These are phyloP conservation scores for Urocynchramus pylzowi DNA, from an alignment of 2,113 vertebrate genomes.

Conservation along the genomic window DNA sequence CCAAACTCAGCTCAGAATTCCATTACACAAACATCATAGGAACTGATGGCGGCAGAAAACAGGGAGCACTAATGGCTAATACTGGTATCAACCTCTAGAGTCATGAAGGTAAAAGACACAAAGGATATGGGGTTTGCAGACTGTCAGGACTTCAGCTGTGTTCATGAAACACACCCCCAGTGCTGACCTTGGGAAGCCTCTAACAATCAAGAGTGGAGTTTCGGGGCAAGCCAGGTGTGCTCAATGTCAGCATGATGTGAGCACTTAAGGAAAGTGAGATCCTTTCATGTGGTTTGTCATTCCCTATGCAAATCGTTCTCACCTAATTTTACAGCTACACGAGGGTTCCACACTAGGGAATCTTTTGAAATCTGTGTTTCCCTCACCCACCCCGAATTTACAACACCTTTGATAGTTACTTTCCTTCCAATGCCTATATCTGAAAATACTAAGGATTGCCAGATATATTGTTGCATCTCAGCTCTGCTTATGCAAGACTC, in stretches of 20 bases:
- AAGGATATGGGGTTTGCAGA: not conserved
- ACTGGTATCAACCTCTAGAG: not conserved
- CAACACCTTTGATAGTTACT: not conserved
- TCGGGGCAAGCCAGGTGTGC: not conserved
- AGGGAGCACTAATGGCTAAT: not conserved
- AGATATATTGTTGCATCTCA: not conserved
- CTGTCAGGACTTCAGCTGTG: not conserved
- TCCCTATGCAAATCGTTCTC: not conserved
- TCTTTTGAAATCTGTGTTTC: not conserved
- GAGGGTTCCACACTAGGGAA: not conserved
- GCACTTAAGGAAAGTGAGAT: not conserved
- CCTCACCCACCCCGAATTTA: not conserved
- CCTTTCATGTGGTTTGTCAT: not conserved
- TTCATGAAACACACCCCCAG: not conserved
- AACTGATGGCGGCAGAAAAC: not conserved
- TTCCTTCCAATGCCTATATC: not conserved
- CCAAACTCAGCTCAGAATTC: not conserved
- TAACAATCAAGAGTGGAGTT: not conserved
- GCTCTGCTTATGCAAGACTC: not conserved
- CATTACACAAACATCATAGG: not conserved
- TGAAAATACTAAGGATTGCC: not conserved
- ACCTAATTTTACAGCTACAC: not conserved
- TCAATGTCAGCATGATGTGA: not conserved
- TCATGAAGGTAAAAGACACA: not conserved
- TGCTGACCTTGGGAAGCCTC: not conserved